Percentiles rank a stretch among this genome's conserved stretches.
Evolutionary conservation across 2,797 vertebrate species (phyloP).

Genomic region (Limnodromus scolopaceus): DNA sequence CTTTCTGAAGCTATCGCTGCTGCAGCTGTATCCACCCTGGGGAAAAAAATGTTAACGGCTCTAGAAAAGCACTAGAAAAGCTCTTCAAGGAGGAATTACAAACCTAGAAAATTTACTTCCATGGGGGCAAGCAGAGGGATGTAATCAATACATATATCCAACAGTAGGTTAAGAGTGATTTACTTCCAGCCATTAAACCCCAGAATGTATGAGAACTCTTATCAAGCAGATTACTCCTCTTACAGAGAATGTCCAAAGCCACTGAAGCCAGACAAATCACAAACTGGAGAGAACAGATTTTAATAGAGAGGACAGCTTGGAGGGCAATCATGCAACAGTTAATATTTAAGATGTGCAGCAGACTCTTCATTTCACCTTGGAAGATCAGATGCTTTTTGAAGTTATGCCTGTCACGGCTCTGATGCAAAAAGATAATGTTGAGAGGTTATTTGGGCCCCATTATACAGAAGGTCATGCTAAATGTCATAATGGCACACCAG

Average conservation of each 20-base stretch:
- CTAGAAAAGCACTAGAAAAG: not conserved
- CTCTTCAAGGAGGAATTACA: not conserved
- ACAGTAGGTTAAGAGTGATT: not conserved
- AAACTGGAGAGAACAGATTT: not conserved
- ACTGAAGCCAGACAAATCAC: not conserved
- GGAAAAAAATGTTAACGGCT: not conserved
- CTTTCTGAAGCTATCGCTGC: not conserved
- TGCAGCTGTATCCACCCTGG: not conserved
- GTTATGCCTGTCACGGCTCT: not conserved
- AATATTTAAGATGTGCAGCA: not conserved
- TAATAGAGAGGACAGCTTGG: not conserved
- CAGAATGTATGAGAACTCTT: not conserved
- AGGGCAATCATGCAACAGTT: not conserved
- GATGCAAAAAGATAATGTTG: not conserved
- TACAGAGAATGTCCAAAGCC: not conserved
- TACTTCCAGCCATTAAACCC: not conserved
- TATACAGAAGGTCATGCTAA: not conserved
- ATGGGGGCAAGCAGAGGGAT: accelerated
- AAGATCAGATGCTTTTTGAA: not conserved
- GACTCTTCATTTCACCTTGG: not conserved
- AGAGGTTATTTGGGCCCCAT: not conserved
- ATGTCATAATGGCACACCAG: not conserved
- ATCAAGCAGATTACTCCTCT: not conserved
- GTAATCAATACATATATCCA: not conserved
- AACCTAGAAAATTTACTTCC: not conserved